These are phyloP conservation scores for Varecia variegata DNA, from an alignment of 2,797 vertebrate species.

Conservation along the genomic window DNA sequence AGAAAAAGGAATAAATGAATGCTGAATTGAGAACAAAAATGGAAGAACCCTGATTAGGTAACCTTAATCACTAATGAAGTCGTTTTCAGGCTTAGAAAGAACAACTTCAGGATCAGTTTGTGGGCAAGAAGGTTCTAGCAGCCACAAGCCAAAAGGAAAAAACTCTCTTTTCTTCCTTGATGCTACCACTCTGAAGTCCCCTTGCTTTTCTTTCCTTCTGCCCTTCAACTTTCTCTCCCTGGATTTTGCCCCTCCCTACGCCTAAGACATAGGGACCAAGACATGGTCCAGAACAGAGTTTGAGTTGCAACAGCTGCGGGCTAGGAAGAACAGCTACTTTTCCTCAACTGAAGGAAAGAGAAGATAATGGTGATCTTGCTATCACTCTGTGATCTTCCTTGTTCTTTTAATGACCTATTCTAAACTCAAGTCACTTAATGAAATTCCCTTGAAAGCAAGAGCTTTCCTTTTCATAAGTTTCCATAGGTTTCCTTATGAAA, in stretches of 20 bases:
- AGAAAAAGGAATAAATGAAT: neutral
- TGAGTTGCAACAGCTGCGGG: neutral
- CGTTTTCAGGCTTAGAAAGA: neutral
- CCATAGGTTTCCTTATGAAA: neutral
- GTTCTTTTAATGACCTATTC: neutral
- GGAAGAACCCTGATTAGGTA: neutral
- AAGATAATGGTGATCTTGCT: neutral
- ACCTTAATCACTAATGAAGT: neutral
- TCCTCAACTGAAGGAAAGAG: neutral
- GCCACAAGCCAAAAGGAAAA: neutral
- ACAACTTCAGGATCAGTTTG: neutral
- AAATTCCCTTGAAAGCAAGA: neutral
- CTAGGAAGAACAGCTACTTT: neutral
- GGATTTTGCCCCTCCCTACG: neutral
- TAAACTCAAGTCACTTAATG: neutral
- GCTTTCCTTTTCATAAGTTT: neutral
- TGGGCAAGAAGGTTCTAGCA: neutral
- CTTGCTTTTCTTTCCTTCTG: neutral
- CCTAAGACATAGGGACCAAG: neutral
- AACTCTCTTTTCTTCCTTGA: neutral
- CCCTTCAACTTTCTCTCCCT: neutral
- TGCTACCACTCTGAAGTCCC: neutral
- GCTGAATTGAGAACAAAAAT: neutral
- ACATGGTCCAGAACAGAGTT: neutral
- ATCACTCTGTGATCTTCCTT: neutral